Percentiles rank a stretch among this genome's conserved stretches.
Evolutionary conservation across 2,113 vertebrate species (phyloP).

Genomic region (Alectura lathami): DNA sequence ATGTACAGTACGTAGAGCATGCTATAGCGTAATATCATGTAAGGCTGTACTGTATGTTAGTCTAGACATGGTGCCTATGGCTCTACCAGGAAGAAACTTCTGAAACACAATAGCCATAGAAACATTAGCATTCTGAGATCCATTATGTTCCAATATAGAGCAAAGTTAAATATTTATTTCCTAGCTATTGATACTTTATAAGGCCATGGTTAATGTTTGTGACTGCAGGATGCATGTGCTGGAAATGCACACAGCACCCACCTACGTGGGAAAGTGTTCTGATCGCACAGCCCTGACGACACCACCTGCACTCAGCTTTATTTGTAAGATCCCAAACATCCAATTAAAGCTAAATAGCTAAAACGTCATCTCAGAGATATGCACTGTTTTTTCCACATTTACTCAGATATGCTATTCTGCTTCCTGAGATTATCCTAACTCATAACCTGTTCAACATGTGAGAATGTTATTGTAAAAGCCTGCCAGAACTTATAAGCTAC

Average conservation of each 20-base stretch:
- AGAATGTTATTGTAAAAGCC: neutral
- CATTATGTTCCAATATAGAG: neutral
- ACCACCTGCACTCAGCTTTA: neutral
- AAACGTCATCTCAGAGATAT: neutral
- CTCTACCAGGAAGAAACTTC: neutral
- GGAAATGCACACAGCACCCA: neutral
- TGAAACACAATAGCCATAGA: neutral
- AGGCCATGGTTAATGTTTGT: neutral
- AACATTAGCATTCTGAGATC: neutral
- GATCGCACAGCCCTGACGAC: neutral
- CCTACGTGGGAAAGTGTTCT: neutral
- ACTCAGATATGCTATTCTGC: neutral
- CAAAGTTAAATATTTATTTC: constrained; percentile 52
- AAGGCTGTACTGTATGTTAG: neutral
- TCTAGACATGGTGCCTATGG: neutral
- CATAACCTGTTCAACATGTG: neutral
- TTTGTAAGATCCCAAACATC: neutral
- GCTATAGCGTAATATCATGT: neutral
- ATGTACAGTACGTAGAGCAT: neutral
- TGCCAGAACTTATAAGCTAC: neutral
- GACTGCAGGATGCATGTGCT: neutral
- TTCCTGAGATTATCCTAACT: neutral
- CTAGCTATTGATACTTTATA: neutral
- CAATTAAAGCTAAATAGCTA: neutral
- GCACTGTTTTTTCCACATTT: neutral